Percentiles rank a stretch among this genome's conserved stretches.
Conservation (phyloP, 2,888 invertebrate genomes). For the Euspilapteryx auroguttella region DNA sequence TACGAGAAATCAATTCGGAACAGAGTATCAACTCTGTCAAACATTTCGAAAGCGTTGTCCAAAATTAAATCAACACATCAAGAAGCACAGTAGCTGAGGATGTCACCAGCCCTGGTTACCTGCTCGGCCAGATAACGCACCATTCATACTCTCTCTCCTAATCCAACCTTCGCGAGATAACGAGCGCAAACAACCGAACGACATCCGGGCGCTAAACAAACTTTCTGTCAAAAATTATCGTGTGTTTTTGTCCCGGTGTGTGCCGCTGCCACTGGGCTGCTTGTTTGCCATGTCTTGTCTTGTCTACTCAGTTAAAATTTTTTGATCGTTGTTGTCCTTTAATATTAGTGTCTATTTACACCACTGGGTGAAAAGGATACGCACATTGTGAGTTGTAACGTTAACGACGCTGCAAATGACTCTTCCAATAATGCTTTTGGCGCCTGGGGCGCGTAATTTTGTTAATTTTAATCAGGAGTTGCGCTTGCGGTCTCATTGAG, state of each 20-base stretch:
- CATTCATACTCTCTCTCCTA: constrained; percentile 25
- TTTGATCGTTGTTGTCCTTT: neutral
- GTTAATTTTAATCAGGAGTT: too few species aligned
- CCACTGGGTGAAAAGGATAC: too few species aligned
- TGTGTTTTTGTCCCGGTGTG: constrained; percentile 13
- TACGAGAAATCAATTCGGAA: constrained; percentile 3
- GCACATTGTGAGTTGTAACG: too few species aligned
- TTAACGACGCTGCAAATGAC: too few species aligned
- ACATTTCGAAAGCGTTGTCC: neutral
- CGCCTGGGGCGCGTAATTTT: too few species aligned
- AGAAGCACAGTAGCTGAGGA: constrained; percentile 28
- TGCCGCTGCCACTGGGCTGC: constrained; percentile 1
- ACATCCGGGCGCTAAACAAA: constrained; percentile 42
- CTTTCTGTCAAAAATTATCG: constrained; percentile 9
- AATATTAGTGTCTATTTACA: neutral
- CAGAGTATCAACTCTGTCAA: neutral
- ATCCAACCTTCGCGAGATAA: constrained; percentile 29
- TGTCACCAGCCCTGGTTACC: constrained; percentile 27
- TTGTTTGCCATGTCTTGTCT: neutral
- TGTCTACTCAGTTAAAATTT: neutral
- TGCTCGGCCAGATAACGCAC: constrained; percentile 23
- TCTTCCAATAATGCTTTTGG: too few species aligned
- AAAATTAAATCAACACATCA: constrained; percentile 1
- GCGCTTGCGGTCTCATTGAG: too few species aligned
- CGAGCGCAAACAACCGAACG: constrained; percentile 24